Evolutionary conservation across 2,113 vertebrate genomes (phyloP).

Genomic region (Halcyon senegalensis): DNA sequence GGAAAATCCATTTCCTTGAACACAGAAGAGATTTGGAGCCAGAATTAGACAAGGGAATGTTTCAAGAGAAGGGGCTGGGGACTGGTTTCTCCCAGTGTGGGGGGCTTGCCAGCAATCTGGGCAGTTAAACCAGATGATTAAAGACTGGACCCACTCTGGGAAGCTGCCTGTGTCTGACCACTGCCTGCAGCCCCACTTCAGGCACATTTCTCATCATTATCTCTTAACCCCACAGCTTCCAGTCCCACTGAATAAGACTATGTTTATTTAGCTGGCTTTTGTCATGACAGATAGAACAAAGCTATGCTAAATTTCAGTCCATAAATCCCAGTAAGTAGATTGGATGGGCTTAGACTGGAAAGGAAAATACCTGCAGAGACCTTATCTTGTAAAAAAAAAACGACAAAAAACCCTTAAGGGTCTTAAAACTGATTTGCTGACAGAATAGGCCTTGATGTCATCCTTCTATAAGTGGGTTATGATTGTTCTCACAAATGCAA

Average conservation of each 20-base stretch:
- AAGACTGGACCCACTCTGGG: fast-evolving
- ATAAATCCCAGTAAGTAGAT: neutral
- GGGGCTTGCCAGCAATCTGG: fast-evolving
- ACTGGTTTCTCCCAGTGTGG: neutral
- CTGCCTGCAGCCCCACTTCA: neutral
- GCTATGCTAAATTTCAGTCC: neutral
- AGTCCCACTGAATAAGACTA: neutral
- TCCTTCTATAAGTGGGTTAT: neutral
- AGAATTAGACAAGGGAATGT: neutral
- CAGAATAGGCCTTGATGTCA: neutral
- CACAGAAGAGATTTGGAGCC: neutral
- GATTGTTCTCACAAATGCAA: slow-evolving; percentile 22
- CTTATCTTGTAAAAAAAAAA: neutral
- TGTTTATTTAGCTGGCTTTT: neutral
- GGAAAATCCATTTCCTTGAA: neutral
- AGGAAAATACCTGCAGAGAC: neutral
- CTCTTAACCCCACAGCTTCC: neutral
- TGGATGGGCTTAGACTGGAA: neutral
- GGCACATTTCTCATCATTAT: neutral
- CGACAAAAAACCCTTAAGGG: neutral
- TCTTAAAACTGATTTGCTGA: slow-evolving; percentile 12
- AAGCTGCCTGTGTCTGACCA: neutral
- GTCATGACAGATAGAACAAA: neutral
- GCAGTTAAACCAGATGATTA: fast-evolving
- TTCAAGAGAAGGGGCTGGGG: fast-evolving